Base-by-base conservation (phyloP, 2,797 vertebrate species). In the Rhinoraja longicauda region DNA sequence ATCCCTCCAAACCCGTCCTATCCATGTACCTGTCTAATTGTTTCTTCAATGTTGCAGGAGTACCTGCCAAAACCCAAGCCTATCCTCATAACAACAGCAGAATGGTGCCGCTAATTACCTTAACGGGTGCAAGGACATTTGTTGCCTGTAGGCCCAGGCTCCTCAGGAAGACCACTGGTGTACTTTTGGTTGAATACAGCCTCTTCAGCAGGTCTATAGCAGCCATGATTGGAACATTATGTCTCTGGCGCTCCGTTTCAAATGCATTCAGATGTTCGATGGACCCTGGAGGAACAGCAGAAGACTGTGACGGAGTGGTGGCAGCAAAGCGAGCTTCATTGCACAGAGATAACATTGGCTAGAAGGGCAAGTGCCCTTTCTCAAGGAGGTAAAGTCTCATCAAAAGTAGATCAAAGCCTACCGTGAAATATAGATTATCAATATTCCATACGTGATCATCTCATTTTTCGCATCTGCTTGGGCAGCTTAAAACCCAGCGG, bases 91-190 rank as follows among this genome's bases (percentile, higher is more conserved):
- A 62, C 21, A 70, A 62, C 15, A 36, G 13, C 53, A 79, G 64
- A 70, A 73, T 62, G 19, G 26, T 8, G 6, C 78, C 15, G 24
- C 17, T 62, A 19, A 88, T 97, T 97, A 99, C 99, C 96, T 99
- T 99, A 29, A 99, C 94, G 1, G 97, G 95, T 70, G 97, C 96
- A 12, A 98, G 93, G 90, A 97, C 97, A 93, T 99, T 98, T 93
- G 98, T 98, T 94, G 98, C 97, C 96, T 99, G 99, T 82, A 99
- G 94, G 93, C 98, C 99, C 93, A 99, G 98, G 0, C 97, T 98
- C 94, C 98, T 97, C 93, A 99, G 96, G 94, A 99, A 95, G 82
- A 99, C 98, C 53, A 97, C 93, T 0, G 98, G 98, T 17, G 96
- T 92, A 0, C 96, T 94, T 0, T 96, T 97, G 0, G 98, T 98